Conservation (phyloP, 2,797 vertebrate genomes). For the Chelon labrosus region DNA sequence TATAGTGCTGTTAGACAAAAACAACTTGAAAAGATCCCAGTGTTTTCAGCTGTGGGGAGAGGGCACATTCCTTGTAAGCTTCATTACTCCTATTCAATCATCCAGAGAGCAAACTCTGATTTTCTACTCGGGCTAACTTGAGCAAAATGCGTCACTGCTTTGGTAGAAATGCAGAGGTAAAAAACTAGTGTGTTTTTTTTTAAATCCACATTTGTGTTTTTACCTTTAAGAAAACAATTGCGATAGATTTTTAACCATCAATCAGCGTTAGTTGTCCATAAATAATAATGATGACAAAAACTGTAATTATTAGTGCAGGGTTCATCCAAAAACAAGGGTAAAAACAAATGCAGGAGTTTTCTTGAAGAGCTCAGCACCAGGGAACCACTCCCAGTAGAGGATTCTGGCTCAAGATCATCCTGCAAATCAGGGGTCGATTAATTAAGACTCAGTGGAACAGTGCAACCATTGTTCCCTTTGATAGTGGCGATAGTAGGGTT, state of each 20-base stretch:
- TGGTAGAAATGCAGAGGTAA: conserved; percentile 24
- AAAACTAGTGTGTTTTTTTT: not conserved
- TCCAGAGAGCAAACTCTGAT: conserved; percentile 52
- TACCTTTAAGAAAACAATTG: not conserved
- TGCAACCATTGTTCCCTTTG: conserved; percentile 26
- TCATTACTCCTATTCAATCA: conserved; percentile 81
- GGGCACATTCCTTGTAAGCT: conserved; percentile 77
- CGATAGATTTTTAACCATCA: not conserved
- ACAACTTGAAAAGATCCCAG: conserved; percentile 74
- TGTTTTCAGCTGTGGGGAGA: conserved; percentile 67
- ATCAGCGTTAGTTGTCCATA: not conserved
- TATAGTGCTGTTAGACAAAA: conserved; percentile 69
- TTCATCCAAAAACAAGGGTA: too few relatives aligned
- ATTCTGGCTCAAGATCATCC: not conserved
- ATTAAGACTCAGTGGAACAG: conserved; percentile 11
- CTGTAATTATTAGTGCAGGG: not conserved
- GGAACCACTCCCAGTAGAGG: not conserved
- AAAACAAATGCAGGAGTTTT: too few relatives aligned
- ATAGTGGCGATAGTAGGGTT: not conserved
- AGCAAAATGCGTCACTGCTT: conserved; percentile 42
- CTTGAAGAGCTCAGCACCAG: not conserved
- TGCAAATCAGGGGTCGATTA: not conserved
- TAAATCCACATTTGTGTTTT: not conserved
- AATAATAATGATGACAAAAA: not conserved
- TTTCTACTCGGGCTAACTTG: conserved; percentile 60